A percentile compares a stretch with the other conserved stretches of the same genome.
Evolutionary conservation across 2,888 invertebrate genomes (phyloP).

Genomic region (Herminia tarsipennalis): DNA sequence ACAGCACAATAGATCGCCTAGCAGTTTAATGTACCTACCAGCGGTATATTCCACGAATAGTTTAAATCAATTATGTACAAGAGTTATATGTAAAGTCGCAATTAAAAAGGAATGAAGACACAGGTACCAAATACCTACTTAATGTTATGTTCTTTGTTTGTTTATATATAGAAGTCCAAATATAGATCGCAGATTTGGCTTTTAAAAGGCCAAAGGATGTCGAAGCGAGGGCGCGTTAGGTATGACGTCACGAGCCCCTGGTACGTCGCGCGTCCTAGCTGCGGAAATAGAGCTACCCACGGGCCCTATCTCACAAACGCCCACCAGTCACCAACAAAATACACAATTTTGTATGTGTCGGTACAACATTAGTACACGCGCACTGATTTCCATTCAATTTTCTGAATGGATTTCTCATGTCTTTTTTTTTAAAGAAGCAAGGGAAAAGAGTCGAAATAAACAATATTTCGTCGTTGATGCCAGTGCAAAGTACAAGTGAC

Average conservation of each 20-base stretch:
- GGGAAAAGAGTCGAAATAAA: no score
- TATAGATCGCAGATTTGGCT: constrained; percentile 28
- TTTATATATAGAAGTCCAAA: constrained; percentile 15
- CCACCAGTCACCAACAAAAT: constrained; percentile 31
- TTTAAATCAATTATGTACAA: constrained; percentile 1
- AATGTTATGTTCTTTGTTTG: neutral
- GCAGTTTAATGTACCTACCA: no score
- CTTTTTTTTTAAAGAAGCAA: no score
- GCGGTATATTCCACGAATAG: no score
- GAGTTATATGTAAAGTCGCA: no score
- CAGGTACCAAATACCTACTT: no score
- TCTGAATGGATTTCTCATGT: neutral
- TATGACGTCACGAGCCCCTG: constrained; percentile 40
- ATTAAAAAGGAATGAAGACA: neutral
- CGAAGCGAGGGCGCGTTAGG: constrained; percentile 23
- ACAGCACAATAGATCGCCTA: neutral
- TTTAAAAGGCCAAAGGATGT: constrained; percentile 33
- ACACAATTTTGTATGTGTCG: constrained; percentile 17
- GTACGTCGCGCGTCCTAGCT: constrained; percentile 44
- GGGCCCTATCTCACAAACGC: constrained; percentile 54
- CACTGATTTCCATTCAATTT: neutral
- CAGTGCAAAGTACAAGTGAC: no score
- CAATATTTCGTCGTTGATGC: no score
- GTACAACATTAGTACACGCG: constrained; percentile 3
- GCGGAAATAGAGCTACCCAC: constrained; percentile 61